Percentiles rank a stretch among this genome's conserved stretches.
phyloP scores from a whole-genome alignment of 2,888 invertebrate species.

The Phymatocera aterrima region DNA sequence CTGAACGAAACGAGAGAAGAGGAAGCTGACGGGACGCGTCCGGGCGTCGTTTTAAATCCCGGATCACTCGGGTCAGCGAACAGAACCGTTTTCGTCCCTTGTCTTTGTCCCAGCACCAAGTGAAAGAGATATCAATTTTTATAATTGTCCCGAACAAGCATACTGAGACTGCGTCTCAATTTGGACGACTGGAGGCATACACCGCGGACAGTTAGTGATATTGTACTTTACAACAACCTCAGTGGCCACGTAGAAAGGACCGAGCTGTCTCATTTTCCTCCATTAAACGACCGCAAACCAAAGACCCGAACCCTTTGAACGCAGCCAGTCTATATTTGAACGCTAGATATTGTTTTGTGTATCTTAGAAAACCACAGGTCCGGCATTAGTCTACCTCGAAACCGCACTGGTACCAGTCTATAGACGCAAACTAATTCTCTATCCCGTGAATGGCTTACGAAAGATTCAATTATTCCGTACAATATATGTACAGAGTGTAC shows the following conservation, averaged over 20 bases:
- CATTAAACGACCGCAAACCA: slow-evolving; percentile 46
- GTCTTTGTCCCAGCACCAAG: slow-evolving; percentile 10
- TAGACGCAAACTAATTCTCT: slow-evolving; percentile 39
- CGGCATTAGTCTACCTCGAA: slow-evolving; percentile 66
- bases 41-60: slow-evolving; percentile 39
- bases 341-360: slow-evolving; percentile 68
- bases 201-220: slow-evolving; percentile 19
- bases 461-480: slow-evolving; percentile 29
- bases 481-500: background rate
- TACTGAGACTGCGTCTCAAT: slow-evolving; percentile 18
- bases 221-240: slow-evolving; percentile 34
- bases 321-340: slow-evolving; percentile 56
- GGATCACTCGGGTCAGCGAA: slow-evolving; percentile 44
- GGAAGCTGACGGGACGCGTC: slow-evolving; percentile 52
- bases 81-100: slow-evolving; percentile 40
- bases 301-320: slow-evolving; percentile 47
- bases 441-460: slow-evolving; percentile 24
- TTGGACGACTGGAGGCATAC: slow-evolving; percentile 22
- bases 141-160: slow-evolving; percentile 27
- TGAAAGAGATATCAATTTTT: slow-evolving; percentile 43
- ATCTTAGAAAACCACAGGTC: slow-evolving; percentile 65
- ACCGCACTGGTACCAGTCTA: slow-evolving; percentile 55
- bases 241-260: slow-evolving; percentile 27
- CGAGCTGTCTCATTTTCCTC: slow-evolving; percentile 27
- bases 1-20: slow-evolving; percentile 51